Conservation (phyloP, 1,140 invertebrate genomes). For the Euura lappo region DNA sequence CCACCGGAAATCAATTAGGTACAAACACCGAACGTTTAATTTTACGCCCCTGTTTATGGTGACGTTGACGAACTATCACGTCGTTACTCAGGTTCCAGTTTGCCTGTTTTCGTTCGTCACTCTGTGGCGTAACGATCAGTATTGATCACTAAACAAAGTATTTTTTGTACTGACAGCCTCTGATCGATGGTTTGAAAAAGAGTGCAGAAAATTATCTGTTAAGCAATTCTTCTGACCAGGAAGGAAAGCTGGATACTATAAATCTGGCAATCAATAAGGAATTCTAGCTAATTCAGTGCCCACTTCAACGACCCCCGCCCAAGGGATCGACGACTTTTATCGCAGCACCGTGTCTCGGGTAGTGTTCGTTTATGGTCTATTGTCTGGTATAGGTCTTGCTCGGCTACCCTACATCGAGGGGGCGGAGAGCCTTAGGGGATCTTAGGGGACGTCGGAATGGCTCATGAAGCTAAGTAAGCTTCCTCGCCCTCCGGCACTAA, state of each 20-base stretch:
- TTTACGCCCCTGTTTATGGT: no score
- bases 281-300: background rate
- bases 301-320: background rate
- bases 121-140: no score
- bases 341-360: background rate
- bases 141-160: no score
- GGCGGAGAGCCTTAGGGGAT: background rate
- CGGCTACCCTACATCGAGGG: background rate
- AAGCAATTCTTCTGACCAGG: no score
- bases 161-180: no score
- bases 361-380: constrained; percentile 7
- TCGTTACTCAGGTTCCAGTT: no score
- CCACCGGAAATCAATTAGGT: no score
- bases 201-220: no score
- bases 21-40: no score
- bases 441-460: background rate
- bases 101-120: no score
- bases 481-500: constrained; percentile 33
- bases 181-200: no score
- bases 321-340: constrained; percentile 5
- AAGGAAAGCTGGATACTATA: background rate
- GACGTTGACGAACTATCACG: no score
- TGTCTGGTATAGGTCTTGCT: background rate
- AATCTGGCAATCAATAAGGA: constrained; percentile 5
- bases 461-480: constrained; percentile 7